Percentiles rank a stretch among this genome's conserved stretches.
phyloP scores from a whole-genome alignment of 2,888 invertebrate species.

The Ligdia adustata region DNA sequence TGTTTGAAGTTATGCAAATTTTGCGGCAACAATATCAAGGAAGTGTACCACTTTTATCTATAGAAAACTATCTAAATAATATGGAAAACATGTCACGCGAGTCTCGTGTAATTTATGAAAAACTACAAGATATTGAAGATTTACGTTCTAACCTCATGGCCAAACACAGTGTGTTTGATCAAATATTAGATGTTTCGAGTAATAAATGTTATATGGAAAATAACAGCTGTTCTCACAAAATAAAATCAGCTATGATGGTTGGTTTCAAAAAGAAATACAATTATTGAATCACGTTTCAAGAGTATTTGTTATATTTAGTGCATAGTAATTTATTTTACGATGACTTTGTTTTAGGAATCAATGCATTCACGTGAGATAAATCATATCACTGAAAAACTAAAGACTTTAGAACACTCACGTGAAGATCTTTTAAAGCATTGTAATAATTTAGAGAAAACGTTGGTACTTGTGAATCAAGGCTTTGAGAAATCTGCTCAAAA shows the following conservation, averaged over 20 bases:
- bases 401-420: conserved; percentile 55
- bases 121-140: conserved; percentile 68
- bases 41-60: conserved; percentile 60
- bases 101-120: conserved; percentile 56
- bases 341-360: conserved; percentile 52
- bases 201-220: conserved; percentile 60
- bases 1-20: conserved; percentile 65
- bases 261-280: background rate
- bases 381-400: conserved; percentile 58
- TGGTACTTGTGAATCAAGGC: conserved; percentile 65
- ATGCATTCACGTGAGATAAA: conserved; percentile 58
- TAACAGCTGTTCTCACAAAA: conserved; percentile 64
- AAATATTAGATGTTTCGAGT: conserved; percentile 63
- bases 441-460: conserved; percentile 60
- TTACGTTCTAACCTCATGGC: conserved; percentile 59
- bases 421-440: conserved; percentile 58
- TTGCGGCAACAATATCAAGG: conserved; percentile 75
- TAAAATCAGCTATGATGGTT: conserved; percentile 63
- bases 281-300: background rate
- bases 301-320: background rate
- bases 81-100: conserved; percentile 61
- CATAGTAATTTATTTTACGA: background rate
- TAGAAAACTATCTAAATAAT: conserved; percentile 66
- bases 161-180: conserved; percentile 68
- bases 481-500: conserved; percentile 49